Percentiles rank a stretch among this genome's conserved stretches.
Conservation (phyloP, 2,888 invertebrate genomes). For the Lottia gigantea region DNA sequence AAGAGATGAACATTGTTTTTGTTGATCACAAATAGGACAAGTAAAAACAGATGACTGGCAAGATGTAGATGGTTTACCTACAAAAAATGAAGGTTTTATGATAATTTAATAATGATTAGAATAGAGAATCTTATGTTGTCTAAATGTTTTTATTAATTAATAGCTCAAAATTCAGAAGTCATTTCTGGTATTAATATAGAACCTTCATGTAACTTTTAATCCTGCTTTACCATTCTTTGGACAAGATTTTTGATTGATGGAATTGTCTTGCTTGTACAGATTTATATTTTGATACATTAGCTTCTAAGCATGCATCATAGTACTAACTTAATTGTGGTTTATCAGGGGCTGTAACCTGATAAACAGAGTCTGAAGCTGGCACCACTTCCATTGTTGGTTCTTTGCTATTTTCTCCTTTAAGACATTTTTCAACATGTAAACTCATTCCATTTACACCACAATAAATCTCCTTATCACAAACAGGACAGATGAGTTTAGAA, state of each 20-base stretch:
- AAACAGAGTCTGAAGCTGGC: too few relatives aligned
- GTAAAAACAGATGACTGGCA: constrained; percentile 24
- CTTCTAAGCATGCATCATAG: not conserved
- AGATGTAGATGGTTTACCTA: not conserved
- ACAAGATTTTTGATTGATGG: not conserved
- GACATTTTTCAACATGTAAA: constrained; percentile 50
- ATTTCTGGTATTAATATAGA: too few relatives aligned
- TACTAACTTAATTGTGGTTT: too few relatives aligned
- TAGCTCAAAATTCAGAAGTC: too few relatives aligned
- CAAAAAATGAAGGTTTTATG: not conserved
- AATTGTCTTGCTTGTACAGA: too few relatives aligned
- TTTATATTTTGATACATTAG: not conserved
- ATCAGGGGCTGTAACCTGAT: too few relatives aligned
- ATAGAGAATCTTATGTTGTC: too few relatives aligned
- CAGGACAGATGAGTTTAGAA: constrained; percentile 37
- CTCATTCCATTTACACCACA: constrained; percentile 45
- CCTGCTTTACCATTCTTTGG: too few relatives aligned
- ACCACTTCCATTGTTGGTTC: too few relatives aligned
- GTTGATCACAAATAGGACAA: constrained; percentile 58
- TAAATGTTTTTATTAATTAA: too few relatives aligned
- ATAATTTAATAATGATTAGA: not conserved
- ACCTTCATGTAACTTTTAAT: too few relatives aligned
- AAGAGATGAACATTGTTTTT: constrained; percentile 42
- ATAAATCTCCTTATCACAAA: constrained; percentile 37
- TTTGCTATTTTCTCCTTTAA: constrained; percentile 13